Base-by-base conservation (phyloP, 2,888 invertebrate species). In the Andricus quercusramuli region DNA sequence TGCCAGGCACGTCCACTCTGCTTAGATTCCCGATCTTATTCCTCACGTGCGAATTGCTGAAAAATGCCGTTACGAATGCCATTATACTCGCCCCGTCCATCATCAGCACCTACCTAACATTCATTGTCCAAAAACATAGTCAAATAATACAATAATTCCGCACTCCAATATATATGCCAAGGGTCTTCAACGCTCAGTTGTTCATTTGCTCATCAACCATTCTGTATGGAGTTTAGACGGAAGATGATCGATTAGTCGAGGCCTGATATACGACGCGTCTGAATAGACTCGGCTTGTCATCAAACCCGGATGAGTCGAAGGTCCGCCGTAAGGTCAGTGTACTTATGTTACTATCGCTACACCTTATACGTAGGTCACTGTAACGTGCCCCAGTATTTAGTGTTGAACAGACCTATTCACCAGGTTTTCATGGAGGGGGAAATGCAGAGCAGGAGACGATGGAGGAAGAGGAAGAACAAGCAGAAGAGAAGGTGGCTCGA, bases 391-490 rank as follows among this genome's bases (percentile, higher is more conserved):
- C 56, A 74, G 74, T 74, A 74, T 74, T 74, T 56, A 74, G 62
- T 62, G 25, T 25, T 25, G 15, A 15, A 25, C 15, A 62, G 51
- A 74, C 29, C 32, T 74, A 74, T 74, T 32, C 47, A 56, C 74
- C 51, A 51, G 74, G 56, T 74, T 56, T n/a, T 74, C n/a, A 51
- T 32, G 32, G 56, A 51, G 74, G 32, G 74, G 74, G 76, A 17
- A 66, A 78, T 67, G 59, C 65, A 77, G 62, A 79, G 79, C 82
- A 82, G 83, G 81, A 82, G 87, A 85, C 81, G 82, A 79, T 76
- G 64, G 80, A 70, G 56, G 83, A 83, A 78, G 80, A 78, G 80
- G 51, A 77, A 74, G 67, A 77, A 76, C 47, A 68, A 56, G 65
- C 78, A 51, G 65, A 76, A 82, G 67, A 44, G 79, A 77, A 83